Base-by-base conservation (phyloP, 2,797 vertebrate species). In the Sus cebifrons region DNA sequence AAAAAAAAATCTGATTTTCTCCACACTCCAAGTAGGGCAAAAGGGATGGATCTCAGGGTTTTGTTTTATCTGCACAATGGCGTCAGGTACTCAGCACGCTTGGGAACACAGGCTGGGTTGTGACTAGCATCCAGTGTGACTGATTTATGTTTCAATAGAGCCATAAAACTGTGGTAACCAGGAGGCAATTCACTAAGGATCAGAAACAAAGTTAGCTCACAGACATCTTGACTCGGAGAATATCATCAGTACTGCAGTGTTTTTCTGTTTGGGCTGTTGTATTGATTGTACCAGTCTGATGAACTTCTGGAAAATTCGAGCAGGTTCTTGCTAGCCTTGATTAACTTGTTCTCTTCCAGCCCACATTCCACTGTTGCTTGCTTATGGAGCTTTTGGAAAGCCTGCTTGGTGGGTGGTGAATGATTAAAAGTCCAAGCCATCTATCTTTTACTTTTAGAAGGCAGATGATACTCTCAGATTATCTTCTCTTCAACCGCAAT, bases 321-420 rank as follows among this genome's bases (percentile, higher is more conserved):
- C 86, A 83, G n/a, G 1, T 91, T 96, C 60, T 93, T 56, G 77
- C 52, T 90, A 97, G 85, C 96, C 97, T 96, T 4, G 96, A 96
- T 95, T 97, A 86, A 92, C 96, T 98, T 95, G 95, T 96, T 96
- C 94, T 95, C 85, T 97, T 92, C 60, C 75, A 95, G 92, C 64
- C 1, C 1, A 6, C 97, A 96, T 92, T 94, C 97, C 96, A 3
- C 0, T 27, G 58, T 75, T 27, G n/a, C 89, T 92, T 44, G 40
- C 78, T 86, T 90, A 54, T 18, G 85, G 94, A 96, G 89, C 86
- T 75, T 96, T 91, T 18, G 23, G 82, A 56, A 95, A 56, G 86
- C 74, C 0, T 27, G 8, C 91, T 73, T 67, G 40, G 44, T 95
- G 96, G 83, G 62, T 94, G 70, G 81, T 52, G 40, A 1, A 58